Conservation (phyloP, 1,140 invertebrate genomes). For the Dreissena rostriformis region DNA sequence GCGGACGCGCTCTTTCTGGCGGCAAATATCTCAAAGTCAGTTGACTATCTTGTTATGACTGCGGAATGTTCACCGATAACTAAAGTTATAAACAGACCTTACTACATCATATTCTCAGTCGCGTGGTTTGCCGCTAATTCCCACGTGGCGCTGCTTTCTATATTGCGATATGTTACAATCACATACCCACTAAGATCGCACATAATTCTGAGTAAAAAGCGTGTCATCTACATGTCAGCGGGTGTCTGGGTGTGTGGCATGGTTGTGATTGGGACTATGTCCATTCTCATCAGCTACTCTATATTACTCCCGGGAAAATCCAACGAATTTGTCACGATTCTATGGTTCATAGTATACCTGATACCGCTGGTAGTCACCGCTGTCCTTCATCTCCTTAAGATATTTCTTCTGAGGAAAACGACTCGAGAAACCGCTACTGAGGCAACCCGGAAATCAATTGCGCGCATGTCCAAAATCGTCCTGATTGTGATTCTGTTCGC, state of each 20-base stretch:
- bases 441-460: slow-evolving; percentile 11
- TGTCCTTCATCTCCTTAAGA: slow-evolving; percentile 34
- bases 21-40: slow-evolving; percentile 1
- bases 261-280: slow-evolving; percentile 16
- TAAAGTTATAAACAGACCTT: not conserved
- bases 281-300: slow-evolving; percentile 9
- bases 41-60: slow-evolving; percentile 26
- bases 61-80: not conserved
- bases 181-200: slow-evolving; percentile 8
- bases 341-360: slow-evolving; percentile 42
- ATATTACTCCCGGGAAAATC: slow-evolving; percentile 2
- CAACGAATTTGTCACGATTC: slow-evolving; percentile 42
- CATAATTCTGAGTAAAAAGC: slow-evolving; percentile 2
- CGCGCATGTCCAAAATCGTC: slow-evolving; percentile 38
- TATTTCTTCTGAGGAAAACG: slow-evolving; percentile 14
- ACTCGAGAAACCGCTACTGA: slow-evolving; percentile 15
- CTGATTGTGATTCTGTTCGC: slow-evolving; percentile 41
- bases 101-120: slow-evolving; percentile 30
- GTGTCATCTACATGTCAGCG: slow-evolving; percentile 22
- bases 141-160: slow-evolving; percentile 40
- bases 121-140: slow-evolving; percentile 50
- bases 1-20: slow-evolving; percentile 31
- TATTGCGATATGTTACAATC: slow-evolving; percentile 41
- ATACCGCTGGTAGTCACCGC: slow-evolving; percentile 35
- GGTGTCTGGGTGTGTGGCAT: slow-evolving; percentile 20